Conservation (phyloP, 2,113 vertebrate genomes). For the Alectura lathami region DNA sequence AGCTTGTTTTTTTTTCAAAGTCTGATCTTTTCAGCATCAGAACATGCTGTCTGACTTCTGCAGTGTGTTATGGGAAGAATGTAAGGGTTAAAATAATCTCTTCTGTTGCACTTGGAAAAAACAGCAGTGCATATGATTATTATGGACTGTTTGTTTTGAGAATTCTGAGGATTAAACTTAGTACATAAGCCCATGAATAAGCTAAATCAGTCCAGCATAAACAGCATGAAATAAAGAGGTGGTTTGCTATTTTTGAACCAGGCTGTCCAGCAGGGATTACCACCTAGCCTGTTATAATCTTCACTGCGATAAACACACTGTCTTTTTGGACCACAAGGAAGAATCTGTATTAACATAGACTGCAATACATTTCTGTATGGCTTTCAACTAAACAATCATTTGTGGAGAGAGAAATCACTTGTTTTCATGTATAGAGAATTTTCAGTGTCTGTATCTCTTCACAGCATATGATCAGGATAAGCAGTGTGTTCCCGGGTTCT, state of each 20-base stretch:
- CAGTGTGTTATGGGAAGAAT: background rate
- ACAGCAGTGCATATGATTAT: background rate
- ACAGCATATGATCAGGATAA: background rate
- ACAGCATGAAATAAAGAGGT: constrained; percentile 32
- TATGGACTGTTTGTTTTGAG: constrained; percentile 22
- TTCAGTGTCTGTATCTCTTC: background rate
- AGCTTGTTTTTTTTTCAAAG: background rate
- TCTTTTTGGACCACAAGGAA: background rate
- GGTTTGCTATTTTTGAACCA: constrained; percentile 36
- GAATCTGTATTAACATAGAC: background rate
- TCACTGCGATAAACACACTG: background rate
- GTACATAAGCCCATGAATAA: constrained; percentile 15
- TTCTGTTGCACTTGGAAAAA: background rate
- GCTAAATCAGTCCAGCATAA: constrained; percentile 29
- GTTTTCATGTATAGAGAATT: background rate
- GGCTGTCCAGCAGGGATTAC: constrained; percentile 41
- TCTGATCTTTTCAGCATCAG: background rate
- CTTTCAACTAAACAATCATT: background rate
- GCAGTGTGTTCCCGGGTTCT: background rate
- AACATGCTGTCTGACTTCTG: background rate
- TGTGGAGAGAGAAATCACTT: background rate
- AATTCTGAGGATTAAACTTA: constrained; percentile 49
- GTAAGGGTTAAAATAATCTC: background rate
- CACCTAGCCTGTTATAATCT: constrained; percentile 13
- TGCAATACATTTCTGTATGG: background rate